phyloP scores from a whole-genome alignment of 2,888 invertebrate species.

The Prenolepis imparis region DNA sequence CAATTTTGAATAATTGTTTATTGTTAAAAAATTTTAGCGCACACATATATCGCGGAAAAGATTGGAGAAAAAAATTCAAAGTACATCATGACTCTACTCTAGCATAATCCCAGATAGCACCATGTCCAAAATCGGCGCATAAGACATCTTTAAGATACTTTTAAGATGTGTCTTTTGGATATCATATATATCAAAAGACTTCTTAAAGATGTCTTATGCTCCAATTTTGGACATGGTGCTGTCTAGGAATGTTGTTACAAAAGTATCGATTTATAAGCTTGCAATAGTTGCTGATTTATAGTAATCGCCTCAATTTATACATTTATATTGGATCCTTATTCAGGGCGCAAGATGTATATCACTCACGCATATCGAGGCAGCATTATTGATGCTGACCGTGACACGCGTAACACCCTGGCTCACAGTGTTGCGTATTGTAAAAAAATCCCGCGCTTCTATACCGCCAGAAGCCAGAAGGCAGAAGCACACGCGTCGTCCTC shows the following conservation, averaged over 20 bases:
- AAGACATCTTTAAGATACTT: too few relatives aligned
- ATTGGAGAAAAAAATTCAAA: not conserved
- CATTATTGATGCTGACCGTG: slow-evolving; percentile 69
- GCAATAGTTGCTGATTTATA: not conserved
- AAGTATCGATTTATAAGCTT: not conserved
- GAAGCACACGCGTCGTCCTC: slow-evolving; percentile 51
- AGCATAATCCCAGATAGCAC: too few relatives aligned
- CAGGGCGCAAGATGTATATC: not conserved
- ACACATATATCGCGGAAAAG: not conserved
- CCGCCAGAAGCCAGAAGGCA: slow-evolving; percentile 43
- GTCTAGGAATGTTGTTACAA: not conserved
- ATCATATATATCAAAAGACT: too few relatives aligned
- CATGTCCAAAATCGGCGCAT: too few relatives aligned
- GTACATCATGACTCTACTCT: not conserved
- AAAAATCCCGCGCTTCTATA: slow-evolving; percentile 70
- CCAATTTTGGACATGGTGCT: too few relatives aligned
- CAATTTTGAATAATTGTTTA: not conserved
- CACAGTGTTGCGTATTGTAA: slow-evolving; percentile 71
- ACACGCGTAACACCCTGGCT: slow-evolving; percentile 68
- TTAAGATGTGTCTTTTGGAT: too few relatives aligned
- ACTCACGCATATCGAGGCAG: slow-evolving; percentile 15
- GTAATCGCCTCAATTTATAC: not conserved
- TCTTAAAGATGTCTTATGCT: too few relatives aligned
- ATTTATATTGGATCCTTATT: not conserved
- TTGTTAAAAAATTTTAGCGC: not conserved